Percentiles rank a stretch among this genome's conserved stretches.
phyloP scores from a whole-genome alignment of 2,888 invertebrate genomes.

The Ditylenchus weischeri region DNA sequence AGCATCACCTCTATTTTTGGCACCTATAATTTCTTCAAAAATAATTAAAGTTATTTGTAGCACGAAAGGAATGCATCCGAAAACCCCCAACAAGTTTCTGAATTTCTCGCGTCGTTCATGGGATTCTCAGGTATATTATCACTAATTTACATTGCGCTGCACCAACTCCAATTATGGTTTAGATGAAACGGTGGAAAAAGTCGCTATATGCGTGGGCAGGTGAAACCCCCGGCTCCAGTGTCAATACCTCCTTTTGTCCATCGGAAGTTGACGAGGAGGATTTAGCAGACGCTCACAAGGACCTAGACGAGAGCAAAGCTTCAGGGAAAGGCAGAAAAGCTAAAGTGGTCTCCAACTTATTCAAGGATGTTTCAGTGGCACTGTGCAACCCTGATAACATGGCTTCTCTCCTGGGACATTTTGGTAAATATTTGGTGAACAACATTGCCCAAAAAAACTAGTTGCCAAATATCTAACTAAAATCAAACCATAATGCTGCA shows the following conservation, averaged over 20 bases:
- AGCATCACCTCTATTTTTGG: too few species aligned
- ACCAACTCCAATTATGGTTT: slow-evolving; percentile 38
- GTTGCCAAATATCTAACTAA: too few species aligned
- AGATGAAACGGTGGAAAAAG: slow-evolving; percentile 60
- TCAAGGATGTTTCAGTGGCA: slow-evolving; percentile 13
- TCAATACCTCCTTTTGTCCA: slow-evolving; percentile 39
- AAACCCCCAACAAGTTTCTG: slow-evolving; percentile 80
- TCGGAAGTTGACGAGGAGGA: slow-evolving; percentile 28
- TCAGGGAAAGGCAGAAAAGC: background rate
- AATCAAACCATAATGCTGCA: too few species aligned
- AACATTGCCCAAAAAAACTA: too few species aligned
- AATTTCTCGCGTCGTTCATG: slow-evolving; percentile 88
- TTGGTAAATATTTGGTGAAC: slow-evolving; percentile 25
- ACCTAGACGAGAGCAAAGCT: background rate
- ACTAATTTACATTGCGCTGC: too few species aligned
- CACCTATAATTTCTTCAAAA: too few species aligned
- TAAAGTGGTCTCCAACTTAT: background rate
- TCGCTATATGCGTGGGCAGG: slow-evolving; percentile 52
- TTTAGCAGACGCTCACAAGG: background rate
- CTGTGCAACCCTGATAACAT: slow-evolving; percentile 45
- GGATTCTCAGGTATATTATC: slow-evolving; percentile 70
- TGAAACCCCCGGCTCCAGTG: slow-evolving; percentile 51
- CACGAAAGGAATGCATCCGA: slow-evolving; percentile 68
- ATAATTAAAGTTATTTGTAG: too few species aligned
- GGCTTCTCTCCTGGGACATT: slow-evolving; percentile 53